phyloP scores from a whole-genome alignment of 2,888 invertebrate species.

The Dolichopus griseipennis region DNA sequence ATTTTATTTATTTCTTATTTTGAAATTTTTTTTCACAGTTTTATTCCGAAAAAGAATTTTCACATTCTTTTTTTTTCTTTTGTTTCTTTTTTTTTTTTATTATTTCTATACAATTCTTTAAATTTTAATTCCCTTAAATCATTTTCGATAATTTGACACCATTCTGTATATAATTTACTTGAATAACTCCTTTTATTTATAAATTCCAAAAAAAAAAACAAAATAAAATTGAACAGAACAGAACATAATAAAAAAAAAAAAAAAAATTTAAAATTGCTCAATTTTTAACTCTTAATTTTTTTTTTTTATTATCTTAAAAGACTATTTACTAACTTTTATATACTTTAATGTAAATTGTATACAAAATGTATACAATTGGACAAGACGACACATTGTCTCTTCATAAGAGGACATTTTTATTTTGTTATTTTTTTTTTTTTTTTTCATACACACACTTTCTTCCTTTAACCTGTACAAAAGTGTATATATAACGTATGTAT shows the following conservation, averaged over 20 bases:
- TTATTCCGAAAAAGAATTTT: background rate
- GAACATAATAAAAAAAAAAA: background rate
- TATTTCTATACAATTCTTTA: background rate
- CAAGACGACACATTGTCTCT: background rate
- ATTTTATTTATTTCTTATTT: too few relatives aligned
- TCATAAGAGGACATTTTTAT: background rate
- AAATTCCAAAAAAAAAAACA: background rate
- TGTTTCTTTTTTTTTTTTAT: too few relatives aligned
- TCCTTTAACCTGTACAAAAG: too few relatives aligned
- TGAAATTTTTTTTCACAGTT: background rate
- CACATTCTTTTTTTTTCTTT: too few relatives aligned
- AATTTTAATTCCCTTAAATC: background rate
- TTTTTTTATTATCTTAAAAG: background rate
- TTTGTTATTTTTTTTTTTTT: too few relatives aligned
- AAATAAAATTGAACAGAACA: too few relatives aligned
- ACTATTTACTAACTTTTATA: background rate
- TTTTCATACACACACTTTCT: too few relatives aligned
- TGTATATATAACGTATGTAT: too few relatives aligned
- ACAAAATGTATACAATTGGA: background rate
- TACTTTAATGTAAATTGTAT: background rate
- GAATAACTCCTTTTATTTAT: background rate
- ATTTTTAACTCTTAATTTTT: background rate
- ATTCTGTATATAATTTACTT: constrained; percentile 1
- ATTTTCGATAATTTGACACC: constrained; percentile 1
- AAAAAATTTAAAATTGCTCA: constrained; percentile 1